Evolutionary conservation across 2,113 vertebrate species (phyloP).

Genomic region (Mirza zaza): DNA sequence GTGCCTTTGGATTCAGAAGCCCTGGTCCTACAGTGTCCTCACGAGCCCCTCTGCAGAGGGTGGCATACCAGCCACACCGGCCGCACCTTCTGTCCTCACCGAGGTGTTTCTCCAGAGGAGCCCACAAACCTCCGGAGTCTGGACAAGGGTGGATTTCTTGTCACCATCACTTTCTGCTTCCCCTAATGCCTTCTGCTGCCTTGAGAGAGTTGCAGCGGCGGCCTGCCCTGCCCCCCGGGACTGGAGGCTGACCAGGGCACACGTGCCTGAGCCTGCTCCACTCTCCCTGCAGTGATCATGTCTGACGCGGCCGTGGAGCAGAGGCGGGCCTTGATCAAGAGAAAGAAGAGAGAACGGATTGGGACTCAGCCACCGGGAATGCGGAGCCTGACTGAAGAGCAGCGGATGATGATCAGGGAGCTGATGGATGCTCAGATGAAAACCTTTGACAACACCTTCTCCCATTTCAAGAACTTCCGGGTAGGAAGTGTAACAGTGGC

Average conservation of each 20-base stretch:
- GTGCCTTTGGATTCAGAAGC: neutral
- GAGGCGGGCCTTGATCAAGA: conserved; percentile 81
- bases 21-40: neutral
- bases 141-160: neutral
- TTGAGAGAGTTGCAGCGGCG: neutral
- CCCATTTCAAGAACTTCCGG: conserved; percentile 83
- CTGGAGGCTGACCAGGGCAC: accelerated
- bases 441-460: conserved; percentile 83
- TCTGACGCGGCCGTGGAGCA: conserved; percentile 83
- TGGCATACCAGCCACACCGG: neutral
- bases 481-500: conserved; percentile 64
- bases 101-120: neutral
- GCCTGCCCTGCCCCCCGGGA: no score
- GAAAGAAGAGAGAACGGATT: conserved; percentile 56
- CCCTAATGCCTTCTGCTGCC: no score
- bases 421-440: conserved; percentile 80
- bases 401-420: conserved; percentile 79
- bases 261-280: neutral
- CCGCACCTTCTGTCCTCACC: neutral
- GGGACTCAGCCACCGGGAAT: neutral
- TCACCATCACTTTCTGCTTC: neutral
- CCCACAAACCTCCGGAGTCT: neutral
- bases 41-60: neutral
- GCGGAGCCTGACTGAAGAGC: conserved; percentile 76
- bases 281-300: conserved; percentile 84